Conservation (phyloP, 2,797 vertebrate species). For the Takifugu ocellatus region DNA sequence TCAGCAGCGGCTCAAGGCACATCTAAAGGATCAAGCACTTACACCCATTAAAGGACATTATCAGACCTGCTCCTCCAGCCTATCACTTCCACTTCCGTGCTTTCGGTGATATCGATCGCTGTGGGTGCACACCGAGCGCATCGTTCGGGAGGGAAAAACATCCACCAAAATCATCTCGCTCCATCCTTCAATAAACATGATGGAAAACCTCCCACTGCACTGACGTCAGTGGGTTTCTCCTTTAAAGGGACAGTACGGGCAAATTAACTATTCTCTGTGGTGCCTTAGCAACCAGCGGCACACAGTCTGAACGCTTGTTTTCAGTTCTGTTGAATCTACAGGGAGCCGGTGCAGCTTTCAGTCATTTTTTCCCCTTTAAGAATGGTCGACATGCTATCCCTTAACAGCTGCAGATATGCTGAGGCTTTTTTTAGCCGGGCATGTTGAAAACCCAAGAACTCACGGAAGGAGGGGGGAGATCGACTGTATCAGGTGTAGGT, state of each 20-base stretch:
- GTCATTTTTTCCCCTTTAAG: constrained; percentile 25
- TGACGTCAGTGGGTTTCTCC: constrained; percentile 66
- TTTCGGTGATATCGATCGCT: constrained; percentile 1
- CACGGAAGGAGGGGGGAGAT: constrained; percentile 26
- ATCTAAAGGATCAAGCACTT: constrained; percentile 7
- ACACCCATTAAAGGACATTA: constrained; percentile 29
- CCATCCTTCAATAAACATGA: constrained; percentile 56
- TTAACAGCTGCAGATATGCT: constrained; percentile 65
- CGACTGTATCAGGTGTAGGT: not conserved
- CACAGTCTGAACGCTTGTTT: constrained; percentile 25
- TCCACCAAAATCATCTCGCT: constrained; percentile 24
- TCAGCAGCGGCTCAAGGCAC: constrained; percentile 1
- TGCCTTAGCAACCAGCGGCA: constrained; percentile 20
- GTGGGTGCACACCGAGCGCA: too few species aligned
- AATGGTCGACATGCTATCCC: constrained; percentile 47
- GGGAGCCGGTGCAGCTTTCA: constrained; percentile 6
- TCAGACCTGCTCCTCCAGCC: constrained; percentile 2
- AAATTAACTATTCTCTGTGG: constrained; percentile 15
- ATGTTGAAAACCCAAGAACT: constrained; percentile 32
- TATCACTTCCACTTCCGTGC: constrained; percentile 21
- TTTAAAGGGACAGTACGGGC: constrained; percentile 67
- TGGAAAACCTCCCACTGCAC: constrained; percentile 54
- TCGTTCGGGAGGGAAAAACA: not conserved
- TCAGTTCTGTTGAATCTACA: constrained; percentile 14
- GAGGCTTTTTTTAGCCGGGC: constrained; percentile 72